These are phyloP conservation scores for Hemistola chrysoprasaria DNA, from an alignment of 2,888 invertebrate genomes.

Conservation along the genomic window DNA sequence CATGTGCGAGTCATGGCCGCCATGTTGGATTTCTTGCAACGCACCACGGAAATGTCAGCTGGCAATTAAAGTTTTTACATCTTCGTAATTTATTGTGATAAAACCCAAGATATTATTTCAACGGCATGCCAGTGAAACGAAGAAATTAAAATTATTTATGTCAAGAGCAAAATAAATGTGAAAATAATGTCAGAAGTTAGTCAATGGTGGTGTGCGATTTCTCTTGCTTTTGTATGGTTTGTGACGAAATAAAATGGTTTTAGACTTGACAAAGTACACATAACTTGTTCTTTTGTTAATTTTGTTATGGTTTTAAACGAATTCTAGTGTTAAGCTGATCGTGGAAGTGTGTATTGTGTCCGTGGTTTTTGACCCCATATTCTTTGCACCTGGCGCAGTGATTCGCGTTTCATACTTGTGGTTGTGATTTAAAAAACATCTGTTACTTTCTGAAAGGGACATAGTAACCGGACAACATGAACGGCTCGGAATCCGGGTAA, in stretches of 20 bases:
- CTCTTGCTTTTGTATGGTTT: conserved; percentile 79
- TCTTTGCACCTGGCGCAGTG: conserved; percentile 54
- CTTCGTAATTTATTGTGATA: conserved; percentile 62
- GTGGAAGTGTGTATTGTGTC: conserved; percentile 50
- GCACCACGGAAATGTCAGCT: conserved; percentile 82
- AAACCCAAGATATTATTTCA: conserved; percentile 42
- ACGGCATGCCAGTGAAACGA: conserved; percentile 43
- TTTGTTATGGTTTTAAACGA: conserved; percentile 62
- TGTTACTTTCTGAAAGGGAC: conserved; percentile 38
- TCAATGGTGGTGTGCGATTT: conserved; percentile 76
- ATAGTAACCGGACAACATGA: conserved; percentile 79
- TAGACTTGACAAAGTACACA: conserved; percentile 53
- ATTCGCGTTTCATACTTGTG: conserved; percentile 43
- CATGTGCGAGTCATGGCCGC: conserved; percentile 73
- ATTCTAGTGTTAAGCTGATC: conserved; percentile 54
- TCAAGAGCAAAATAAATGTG: conserved; percentile 46
- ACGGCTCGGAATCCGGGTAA: conserved; percentile 92
- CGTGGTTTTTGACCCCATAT: conserved; percentile 45
- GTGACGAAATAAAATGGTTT: conserved; percentile 72
- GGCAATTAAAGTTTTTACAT: conserved; percentile 69
- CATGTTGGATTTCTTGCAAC: conserved; percentile 81
- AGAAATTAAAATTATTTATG: conserved; percentile 39
- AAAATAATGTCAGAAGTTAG: conserved; percentile 72
- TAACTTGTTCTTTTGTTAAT: conserved; percentile 61
- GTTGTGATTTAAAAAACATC: conserved; percentile 45